A percentile compares a stretch with the other conserved stretches of the same genome.
These are phyloP conservation scores for Geophilus truncorum DNA, from an alignment of 2,888 invertebrate genomes.

Conservation along the genomic window DNA sequence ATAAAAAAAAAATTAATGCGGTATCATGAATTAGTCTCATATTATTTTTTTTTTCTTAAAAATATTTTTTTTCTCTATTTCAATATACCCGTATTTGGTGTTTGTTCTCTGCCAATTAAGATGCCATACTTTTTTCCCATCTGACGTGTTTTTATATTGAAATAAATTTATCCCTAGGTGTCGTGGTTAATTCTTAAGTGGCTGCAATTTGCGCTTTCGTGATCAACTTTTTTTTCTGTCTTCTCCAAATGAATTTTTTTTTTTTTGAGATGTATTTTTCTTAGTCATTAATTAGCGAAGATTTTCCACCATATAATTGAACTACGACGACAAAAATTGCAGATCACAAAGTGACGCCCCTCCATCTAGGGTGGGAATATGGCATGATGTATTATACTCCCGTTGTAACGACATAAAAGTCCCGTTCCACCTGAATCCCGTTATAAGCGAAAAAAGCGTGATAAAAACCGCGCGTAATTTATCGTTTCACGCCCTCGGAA, in stretches of 20 bases:
- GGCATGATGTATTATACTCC: neutral
- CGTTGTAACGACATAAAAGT: neutral
- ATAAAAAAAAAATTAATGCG: neutral
- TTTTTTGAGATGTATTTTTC: neutral
- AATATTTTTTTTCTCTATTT: neutral
- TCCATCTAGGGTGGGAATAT: neutral
- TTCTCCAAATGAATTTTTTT: neutral
- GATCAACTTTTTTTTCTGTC: neutral
- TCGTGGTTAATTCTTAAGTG: conserved; percentile 22
- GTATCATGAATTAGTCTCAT: neutral
- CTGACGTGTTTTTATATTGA: neutral
- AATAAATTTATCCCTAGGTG: neutral
- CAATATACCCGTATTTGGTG: neutral
- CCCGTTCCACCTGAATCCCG: neutral
- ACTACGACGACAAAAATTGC: neutral
- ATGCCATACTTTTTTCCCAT: neutral
- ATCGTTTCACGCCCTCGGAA: conserved; percentile 22
- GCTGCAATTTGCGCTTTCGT: conserved; percentile 11
- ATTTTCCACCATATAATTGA: neutral
- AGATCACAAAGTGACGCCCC: neutral
- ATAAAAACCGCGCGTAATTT: conserved; percentile 23
- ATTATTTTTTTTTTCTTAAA: neutral
- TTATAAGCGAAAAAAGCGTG: neutral
- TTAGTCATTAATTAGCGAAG: neutral
- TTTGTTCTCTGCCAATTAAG: neutral